phyloP scores from a whole-genome alignment of 2,113 vertebrate species.

The Erythrocercus mccallii region DNA sequence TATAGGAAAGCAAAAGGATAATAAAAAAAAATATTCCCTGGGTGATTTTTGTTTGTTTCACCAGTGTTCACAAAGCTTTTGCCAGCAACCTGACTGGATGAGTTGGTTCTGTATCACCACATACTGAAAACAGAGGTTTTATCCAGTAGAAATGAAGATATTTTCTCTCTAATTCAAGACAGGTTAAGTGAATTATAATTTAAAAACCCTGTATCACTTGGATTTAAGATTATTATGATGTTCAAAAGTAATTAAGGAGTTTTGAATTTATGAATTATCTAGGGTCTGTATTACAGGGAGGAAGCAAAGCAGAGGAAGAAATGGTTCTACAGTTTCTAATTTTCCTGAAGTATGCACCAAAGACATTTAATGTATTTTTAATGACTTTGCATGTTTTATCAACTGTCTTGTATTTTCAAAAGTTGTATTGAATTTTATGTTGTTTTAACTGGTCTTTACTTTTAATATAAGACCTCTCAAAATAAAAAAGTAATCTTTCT shows the following conservation, averaged over 20 bases:
- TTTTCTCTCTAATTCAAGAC: not conserved
- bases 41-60: not conserved
- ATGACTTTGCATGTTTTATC: not conserved
- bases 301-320: not conserved
- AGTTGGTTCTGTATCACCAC: not conserved
- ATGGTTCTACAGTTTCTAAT: not conserved
- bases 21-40: not conserved
- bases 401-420: not conserved
- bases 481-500: not conserved
- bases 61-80: not conserved
- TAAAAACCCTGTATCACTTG: not conserved
- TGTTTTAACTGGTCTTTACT: not conserved
- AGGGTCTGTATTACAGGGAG: not conserved
- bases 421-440: not conserved
- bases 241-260: not conserved
- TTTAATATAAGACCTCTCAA: not conserved
- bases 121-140: not conserved
- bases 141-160: not conserved
- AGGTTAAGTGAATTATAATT: not conserved
- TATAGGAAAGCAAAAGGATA: not conserved
- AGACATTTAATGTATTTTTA: not conserved
- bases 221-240: not conserved
- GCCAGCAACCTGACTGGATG: not conserved
- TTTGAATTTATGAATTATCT: not conserved
- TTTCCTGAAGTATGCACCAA: not conserved